Conservation (phyloP, 2,113 vertebrate genomes). For the Callipepla squamata region DNA sequence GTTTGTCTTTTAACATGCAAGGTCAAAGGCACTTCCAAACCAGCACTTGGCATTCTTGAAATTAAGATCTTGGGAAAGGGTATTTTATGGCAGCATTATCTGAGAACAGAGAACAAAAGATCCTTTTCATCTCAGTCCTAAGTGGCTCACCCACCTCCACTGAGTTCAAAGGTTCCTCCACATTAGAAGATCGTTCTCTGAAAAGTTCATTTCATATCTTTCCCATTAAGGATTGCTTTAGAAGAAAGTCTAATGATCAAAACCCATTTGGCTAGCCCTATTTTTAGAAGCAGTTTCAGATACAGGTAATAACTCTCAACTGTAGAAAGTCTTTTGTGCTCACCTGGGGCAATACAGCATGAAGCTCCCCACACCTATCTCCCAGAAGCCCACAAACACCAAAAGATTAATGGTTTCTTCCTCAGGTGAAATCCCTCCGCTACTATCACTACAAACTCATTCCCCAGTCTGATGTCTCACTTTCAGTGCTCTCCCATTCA, state of each 20-base stretch:
- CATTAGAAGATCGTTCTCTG: not conserved
- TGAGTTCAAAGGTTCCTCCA: conserved; percentile 14
- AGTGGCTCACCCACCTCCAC: not conserved
- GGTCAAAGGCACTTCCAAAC: conserved; percentile 54
- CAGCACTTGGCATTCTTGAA: conserved; percentile 37
- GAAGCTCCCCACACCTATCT: not conserved
- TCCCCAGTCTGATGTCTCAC: not conserved
- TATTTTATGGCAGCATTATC: conserved; percentile 3
- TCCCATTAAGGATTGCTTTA: conserved; percentile 29
- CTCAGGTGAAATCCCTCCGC: not conserved
- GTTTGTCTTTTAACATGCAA: conserved; percentile 22
- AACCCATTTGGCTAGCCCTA: conserved; percentile 10
- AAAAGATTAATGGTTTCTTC: not conserved
- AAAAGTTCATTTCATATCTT: conserved; percentile 40
- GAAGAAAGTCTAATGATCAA: conserved; percentile 21
- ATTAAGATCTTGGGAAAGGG: not conserved
- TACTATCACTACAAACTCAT: conserved; percentile 30
- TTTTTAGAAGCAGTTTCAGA: conserved; percentile 9
- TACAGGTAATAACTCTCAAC: not conserved
- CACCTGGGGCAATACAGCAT: not conserved
- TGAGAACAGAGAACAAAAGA: conserved; percentile 38
- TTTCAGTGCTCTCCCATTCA: not conserved
- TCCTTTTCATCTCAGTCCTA: not conserved
- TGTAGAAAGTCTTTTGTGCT: not conserved
- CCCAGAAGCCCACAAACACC: not conserved